These are phyloP conservation scores for Thereva unica DNA, from an alignment of 2,888 invertebrate genomes.

Conservation along the genomic window DNA sequence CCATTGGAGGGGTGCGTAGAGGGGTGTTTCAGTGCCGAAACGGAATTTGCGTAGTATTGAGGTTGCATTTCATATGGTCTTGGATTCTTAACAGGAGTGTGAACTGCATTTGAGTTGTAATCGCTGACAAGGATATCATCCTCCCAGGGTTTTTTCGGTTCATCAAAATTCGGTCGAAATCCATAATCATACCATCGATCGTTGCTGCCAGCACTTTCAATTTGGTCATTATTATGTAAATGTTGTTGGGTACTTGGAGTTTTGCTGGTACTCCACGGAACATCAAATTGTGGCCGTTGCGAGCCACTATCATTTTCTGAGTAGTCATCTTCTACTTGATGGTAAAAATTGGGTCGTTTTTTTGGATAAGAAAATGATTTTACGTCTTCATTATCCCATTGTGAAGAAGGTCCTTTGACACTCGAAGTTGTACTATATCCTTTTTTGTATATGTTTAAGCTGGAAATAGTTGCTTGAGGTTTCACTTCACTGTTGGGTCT, in stretches of 20 bases:
- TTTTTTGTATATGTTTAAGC: slow-evolving; percentile 42
- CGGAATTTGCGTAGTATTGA: not conserved
- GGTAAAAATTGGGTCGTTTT: slow-evolving; percentile 23
- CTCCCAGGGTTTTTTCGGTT: slow-evolving; percentile 18
- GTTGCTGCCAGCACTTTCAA: slow-evolving; percentile 25
- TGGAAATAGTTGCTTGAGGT: slow-evolving; percentile 53
- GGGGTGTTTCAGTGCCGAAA: slow-evolving; percentile 54
- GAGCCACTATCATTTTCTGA: slow-evolving; percentile 16
- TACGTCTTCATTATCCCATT: slow-evolving; percentile 20
- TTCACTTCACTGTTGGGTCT: slow-evolving; percentile 65
- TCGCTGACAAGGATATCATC: slow-evolving; percentile 25
- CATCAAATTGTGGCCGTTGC: not conserved
- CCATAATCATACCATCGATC: slow-evolving; percentile 42
- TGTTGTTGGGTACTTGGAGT: not conserved
- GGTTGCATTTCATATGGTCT: not conserved
- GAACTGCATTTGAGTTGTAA: slow-evolving; percentile 27
- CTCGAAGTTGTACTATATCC: not conserved
- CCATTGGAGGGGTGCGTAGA: slow-evolving; percentile 66
- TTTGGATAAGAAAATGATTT: not conserved
- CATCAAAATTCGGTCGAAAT: slow-evolving; percentile 33
- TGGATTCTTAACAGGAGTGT: slow-evolving; percentile 15
- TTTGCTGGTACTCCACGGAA: slow-evolving; percentile 29
- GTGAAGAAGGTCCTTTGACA: slow-evolving; percentile 1
- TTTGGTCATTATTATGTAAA: slow-evolving; percentile 3
- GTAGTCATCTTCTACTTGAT: slow-evolving; percentile 30